phyloP scores from a whole-genome alignment of 2,797 vertebrate genomes.

The Hyperoplus immaculatus region DNA sequence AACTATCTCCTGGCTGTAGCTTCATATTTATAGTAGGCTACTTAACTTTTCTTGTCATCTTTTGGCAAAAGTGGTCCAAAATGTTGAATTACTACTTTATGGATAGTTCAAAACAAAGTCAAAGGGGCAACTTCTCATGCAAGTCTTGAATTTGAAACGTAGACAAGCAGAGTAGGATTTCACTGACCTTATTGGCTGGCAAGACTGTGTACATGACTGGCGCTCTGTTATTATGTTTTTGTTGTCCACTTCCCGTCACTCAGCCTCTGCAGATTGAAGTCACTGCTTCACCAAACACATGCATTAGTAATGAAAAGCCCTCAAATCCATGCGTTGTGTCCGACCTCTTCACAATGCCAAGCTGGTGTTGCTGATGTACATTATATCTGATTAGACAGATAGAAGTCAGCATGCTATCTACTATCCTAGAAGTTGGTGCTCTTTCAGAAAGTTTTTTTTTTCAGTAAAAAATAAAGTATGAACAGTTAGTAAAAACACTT shows the following conservation, averaged over 20 bases:
- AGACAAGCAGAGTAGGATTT: neutral
- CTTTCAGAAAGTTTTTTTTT: neutral
- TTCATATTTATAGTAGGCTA: neutral
- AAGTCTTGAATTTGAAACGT: constrained; percentile 18
- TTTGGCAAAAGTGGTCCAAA: neutral
- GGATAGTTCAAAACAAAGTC: constrained; percentile 4
- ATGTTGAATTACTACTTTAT: neutral
- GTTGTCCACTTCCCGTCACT: constrained; percentile 20
- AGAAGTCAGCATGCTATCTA: constrained; percentile 10
- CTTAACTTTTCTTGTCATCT: too few relatives aligned
- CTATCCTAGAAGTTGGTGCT: neutral
- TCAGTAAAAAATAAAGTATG: neutral
- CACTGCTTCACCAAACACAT: constrained; percentile 55
- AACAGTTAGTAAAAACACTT: too few relatives aligned
- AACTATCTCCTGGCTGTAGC: neutral
- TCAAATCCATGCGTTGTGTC: constrained; percentile 5
- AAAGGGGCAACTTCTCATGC: neutral
- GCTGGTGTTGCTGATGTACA: constrained; percentile 24
- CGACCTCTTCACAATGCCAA: constrained; percentile 14
- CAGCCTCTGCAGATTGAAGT: constrained; percentile 43
- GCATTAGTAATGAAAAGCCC: constrained; percentile 64
- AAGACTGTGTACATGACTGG: neutral
- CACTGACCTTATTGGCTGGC: neutral
- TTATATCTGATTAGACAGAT: constrained; percentile 40
- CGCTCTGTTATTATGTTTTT: constrained; percentile 38